phyloP scores from a whole-genome alignment of 1,140 invertebrate species.

The Eubasilissa regina region DNA sequence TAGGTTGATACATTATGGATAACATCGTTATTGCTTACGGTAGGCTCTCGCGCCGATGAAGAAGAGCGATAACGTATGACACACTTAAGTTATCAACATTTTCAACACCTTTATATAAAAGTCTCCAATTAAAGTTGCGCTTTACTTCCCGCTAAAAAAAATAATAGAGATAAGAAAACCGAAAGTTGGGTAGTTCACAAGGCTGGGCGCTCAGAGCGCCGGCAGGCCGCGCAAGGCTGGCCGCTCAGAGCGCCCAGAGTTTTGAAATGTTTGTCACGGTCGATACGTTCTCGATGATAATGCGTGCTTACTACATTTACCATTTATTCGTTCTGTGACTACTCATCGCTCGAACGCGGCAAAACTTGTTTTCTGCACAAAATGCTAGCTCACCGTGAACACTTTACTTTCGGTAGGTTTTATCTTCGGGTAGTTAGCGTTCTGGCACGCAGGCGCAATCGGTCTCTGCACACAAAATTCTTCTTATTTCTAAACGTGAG shows the following conservation, averaged over 20 bases:
- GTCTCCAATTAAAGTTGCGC: constrained; percentile 25
- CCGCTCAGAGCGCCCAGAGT: constrained; percentile 11
- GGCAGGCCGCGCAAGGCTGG: neutral
- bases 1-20: no score
- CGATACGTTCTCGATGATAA: neutral
- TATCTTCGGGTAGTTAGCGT: no score
- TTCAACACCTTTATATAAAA: neutral
- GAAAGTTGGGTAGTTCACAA: constrained; percentile 24
- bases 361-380: no score
- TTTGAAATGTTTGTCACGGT: constrained; percentile 27
- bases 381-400: no score
- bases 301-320: neutral
- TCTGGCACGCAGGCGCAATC: no score
- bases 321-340: no score
- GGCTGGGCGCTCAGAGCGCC: constrained; percentile 2
- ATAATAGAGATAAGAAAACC: constrained; percentile 34
- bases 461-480: no score
- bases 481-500: no score
- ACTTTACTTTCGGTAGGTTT: no score
- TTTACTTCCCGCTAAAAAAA: constrained; percentile 28
- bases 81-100: constrained; percentile 26
- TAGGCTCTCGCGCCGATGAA: neutral
- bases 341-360: no score
- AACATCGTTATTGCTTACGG: neutral
- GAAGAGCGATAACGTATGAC: constrained; percentile 18